Base-by-base conservation (phyloP, 2,888 invertebrate genomes). In the Campopleginae sp. region DNA sequence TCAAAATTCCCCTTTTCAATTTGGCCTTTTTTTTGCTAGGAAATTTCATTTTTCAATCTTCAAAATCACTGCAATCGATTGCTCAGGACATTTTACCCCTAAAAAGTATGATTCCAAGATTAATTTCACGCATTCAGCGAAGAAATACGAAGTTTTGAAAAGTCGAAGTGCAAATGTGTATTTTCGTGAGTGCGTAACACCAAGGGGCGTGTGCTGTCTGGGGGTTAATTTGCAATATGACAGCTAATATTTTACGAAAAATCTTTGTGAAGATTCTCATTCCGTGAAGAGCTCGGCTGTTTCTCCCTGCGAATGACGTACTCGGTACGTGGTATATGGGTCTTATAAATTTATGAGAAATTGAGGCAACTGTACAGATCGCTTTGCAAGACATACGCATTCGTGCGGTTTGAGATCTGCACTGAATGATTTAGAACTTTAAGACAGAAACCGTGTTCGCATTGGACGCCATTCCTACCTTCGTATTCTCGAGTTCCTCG, bases 381-480 rank as follows among this genome's bases (percentile, higher is more conserved):
- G 72, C 58, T 23, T 58, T 79, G 80, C 51, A 75, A 75, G 82
- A 84, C 86, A 85, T 84, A 87, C 88, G 88, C 87, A 88, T 86
- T 88, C 86, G 89, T 85, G n/a, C n/a, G 88, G 89, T 89, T 79
- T 81, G 82, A 86, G 82, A 78, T 84, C n/a, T n/a, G n/a, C 80
- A 71, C 85, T 92, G 91, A 92, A 92, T 92, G 88, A 91, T 92
- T 92, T 88, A 92, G 87, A 87, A 88, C 88, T 88, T 89, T 92
- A 91, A 92, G 91, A 91, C 92, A 90, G 89, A 92, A 92, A 91
- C 87, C 92, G 86, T 92, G 92, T 92, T 90, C 88, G 38, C 38
- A 86, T 88, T 82, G 88, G 82, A 76, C 80, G 66, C 51, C 72
- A 83, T 71, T 58, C 84, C 80, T n/a, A 82, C 77, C 80, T 77